Conservation (phyloP, 2,113 vertebrate genomes). For the Promerops cafer region DNA sequence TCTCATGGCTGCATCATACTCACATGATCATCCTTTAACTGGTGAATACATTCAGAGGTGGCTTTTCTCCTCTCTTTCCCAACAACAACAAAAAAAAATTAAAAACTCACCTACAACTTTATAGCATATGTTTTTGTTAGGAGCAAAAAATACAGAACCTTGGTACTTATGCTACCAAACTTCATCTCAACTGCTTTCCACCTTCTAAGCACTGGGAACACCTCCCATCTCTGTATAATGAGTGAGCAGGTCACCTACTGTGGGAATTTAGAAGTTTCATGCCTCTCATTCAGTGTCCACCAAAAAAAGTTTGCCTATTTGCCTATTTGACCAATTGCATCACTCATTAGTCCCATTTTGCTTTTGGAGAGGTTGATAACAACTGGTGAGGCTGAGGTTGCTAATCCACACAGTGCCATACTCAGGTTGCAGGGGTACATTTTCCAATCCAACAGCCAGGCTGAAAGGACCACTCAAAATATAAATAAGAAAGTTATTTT, state of each 20-base stretch:
- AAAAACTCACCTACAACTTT: not conserved
- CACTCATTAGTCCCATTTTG: not conserved
- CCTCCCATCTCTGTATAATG: not conserved
- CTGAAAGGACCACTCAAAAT: not conserved
- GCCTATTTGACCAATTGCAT: not conserved
- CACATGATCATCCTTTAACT: not conserved
- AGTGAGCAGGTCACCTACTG: not conserved
- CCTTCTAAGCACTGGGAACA: not conserved
- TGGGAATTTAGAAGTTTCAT: not conserved
- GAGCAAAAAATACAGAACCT: not conserved
- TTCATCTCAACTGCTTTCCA: not conserved
- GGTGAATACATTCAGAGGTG: not conserved
- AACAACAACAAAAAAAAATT: not conserved
- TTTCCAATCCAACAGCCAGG: not conserved
- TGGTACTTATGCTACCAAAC: not conserved
- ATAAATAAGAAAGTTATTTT: not conserved
- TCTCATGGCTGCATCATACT: not conserved
- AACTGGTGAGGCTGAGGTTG: not conserved
- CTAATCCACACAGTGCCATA: not conserved
- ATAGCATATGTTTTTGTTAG: not conserved
- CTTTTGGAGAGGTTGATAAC: not conserved
- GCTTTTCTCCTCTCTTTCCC: not conserved
- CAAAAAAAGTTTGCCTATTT: not conserved
- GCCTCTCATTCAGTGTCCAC: not conserved
- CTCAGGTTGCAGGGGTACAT: not conserved